phyloP scores from a whole-genome alignment of 1,140 invertebrate genomes.

The Neotoxoptera formosana region DNA sequence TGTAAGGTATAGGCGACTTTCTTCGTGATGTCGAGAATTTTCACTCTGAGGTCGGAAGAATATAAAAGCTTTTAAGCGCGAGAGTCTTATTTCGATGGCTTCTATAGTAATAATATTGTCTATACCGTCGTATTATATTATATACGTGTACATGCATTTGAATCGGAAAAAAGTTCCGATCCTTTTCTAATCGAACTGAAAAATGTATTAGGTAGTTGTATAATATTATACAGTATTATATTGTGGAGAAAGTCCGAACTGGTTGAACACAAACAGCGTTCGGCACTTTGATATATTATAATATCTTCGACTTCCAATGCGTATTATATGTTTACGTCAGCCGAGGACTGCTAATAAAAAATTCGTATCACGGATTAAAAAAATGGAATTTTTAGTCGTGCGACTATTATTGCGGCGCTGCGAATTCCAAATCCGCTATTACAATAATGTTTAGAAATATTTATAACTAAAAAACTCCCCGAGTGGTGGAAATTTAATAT shows the following conservation, averaged over 20 bases:
- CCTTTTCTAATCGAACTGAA: background rate
- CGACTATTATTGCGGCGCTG: background rate
- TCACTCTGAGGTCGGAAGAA: background rate
- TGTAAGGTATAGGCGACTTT: background rate
- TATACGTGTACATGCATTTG: background rate
- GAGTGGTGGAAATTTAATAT: background rate
- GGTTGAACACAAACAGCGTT: background rate
- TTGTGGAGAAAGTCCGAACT: background rate
- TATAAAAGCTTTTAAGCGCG: background rate
- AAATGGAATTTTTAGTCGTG: background rate
- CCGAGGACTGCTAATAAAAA: background rate
- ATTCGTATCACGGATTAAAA: background rate
- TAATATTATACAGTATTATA: background rate
- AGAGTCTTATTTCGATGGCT: background rate
- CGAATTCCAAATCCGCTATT: background rate
- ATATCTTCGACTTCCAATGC: background rate
- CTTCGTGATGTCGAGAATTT: background rate
- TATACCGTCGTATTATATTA: background rate
- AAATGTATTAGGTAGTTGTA: background rate
- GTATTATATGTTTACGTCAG: background rate
- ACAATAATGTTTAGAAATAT: background rate
- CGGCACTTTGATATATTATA: background rate
- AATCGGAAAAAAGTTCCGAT: background rate
- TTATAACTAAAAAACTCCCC: background rate
- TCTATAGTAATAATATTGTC: background rate